Percentiles rank a stretch among this genome's conserved stretches.
phyloP scores from a whole-genome alignment of 2,888 invertebrate species.

The Watsonalla cultraria region DNA sequence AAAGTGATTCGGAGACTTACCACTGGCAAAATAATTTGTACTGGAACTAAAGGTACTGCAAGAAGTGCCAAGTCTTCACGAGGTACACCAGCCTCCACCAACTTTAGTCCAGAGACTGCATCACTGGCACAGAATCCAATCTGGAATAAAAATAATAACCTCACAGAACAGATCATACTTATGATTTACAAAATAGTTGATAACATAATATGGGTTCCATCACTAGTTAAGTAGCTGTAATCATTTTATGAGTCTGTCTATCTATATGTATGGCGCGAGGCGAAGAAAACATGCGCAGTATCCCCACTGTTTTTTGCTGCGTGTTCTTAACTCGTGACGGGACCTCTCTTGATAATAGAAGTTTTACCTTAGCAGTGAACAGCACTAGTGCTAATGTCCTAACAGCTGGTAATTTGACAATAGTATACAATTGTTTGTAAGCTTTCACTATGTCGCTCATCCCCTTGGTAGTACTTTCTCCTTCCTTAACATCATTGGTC shows the following conservation, averaged over 20 bases:
- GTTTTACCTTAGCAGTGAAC: slow-evolving; percentile 90
- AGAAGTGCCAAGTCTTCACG: slow-evolving; percentile 96
- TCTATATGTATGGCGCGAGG: too few species aligned
- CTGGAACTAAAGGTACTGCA: slow-evolving; percentile 94
- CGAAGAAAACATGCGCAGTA: too few species aligned
- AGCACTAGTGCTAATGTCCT: slow-evolving; percentile 87
- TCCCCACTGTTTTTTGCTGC: too few species aligned
- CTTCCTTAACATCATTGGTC: slow-evolving; percentile 60
- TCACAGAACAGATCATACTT: not conserved
- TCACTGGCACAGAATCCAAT: slow-evolving; percentile 97
- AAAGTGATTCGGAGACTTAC: slow-evolving; percentile 68
- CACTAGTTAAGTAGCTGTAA: too few species aligned
- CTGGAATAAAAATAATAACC: slow-evolving; percentile 64
- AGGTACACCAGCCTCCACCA: slow-evolving; percentile 97
- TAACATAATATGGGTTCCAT: too few species aligned
- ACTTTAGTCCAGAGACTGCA: slow-evolving; percentile 94
- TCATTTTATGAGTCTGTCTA: too few species aligned
- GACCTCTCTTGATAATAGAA: not conserved
- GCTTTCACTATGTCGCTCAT: slow-evolving; percentile 79
- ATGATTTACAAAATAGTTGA: not conserved
- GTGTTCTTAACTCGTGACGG: too few species aligned
- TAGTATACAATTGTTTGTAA: slow-evolving; percentile 89
- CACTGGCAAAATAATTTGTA: slow-evolving; percentile 95
- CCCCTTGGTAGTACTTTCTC: slow-evolving; percentile 52
- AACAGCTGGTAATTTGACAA: slow-evolving; percentile 90